Conservation (phyloP, 2,113 vertebrate species). For the Hippocampus barbouri region DNA sequence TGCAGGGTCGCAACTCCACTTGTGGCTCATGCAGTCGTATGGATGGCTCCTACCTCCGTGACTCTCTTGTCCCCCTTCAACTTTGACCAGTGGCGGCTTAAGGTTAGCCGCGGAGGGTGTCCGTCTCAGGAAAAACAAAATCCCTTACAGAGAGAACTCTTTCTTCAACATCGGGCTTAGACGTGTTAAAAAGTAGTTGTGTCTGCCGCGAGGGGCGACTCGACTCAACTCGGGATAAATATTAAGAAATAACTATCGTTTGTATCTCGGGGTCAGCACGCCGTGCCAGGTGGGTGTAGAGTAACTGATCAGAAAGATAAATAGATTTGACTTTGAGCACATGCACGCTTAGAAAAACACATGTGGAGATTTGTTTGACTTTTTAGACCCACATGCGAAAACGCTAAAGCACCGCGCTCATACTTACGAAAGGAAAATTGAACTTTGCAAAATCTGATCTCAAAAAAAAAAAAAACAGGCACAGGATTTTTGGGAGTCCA, state of each 20-base stretch:
- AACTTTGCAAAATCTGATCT: not conserved
- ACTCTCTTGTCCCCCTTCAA: conserved; percentile 32
- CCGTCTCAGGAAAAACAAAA: conserved; percentile 12
- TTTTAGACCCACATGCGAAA: not conserved
- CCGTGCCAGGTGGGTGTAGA: conserved; percentile 2
- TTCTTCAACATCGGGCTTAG: conserved; percentile 23
- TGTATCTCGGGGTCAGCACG: conserved; percentile 5
- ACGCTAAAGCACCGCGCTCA: not conserved
- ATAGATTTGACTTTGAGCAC: not conserved
- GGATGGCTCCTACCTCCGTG: conserved; percentile 23
- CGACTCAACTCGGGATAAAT: conserved; percentile 7
- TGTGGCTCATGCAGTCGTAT: conserved; percentile 29
- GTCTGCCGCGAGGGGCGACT: conserved; percentile 20
- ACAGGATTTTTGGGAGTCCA: no score
- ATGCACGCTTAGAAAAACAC: no score
- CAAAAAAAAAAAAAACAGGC: no score
- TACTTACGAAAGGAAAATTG: not conserved
- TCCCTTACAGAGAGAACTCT: conserved; percentile 33
- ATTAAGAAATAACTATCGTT: conserved; percentile 11
- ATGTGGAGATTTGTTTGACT: not conserved
- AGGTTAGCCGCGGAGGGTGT: conserved; percentile 27
- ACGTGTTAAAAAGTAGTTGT: conserved; percentile 38
- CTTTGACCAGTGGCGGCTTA: conserved; percentile 32
- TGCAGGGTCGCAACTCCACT: conserved; percentile 4
- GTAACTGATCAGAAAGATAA: conserved; percentile 16